Evolutionary conservation across 1,140 invertebrate genomes (phyloP).

Genomic region (Apis laboriosa): DNA sequence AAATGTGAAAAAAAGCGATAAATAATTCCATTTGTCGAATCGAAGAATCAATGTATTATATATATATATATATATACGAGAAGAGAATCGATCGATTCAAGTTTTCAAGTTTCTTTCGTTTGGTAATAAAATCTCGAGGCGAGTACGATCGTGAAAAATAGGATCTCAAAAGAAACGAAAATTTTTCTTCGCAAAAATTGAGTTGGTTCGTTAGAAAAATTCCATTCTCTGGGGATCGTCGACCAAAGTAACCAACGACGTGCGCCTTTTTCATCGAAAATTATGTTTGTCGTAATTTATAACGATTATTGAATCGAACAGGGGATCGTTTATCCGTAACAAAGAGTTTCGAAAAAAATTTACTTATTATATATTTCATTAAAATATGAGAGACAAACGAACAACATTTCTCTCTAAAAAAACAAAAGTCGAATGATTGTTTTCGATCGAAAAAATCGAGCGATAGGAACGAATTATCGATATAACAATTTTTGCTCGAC

Average conservation of each 20-base stretch:
- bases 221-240: background rate
- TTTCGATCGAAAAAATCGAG: background rate
- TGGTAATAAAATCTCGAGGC: background rate
- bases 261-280: conserved; percentile 20
- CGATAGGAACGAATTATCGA: background rate
- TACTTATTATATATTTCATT: background rate
- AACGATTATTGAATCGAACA: background rate
- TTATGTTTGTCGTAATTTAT: background rate
- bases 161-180: background rate
- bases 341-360: background rate
- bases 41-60: background rate
- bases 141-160: background rate
- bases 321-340: background rate
- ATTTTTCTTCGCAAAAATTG: too few relatives aligned
- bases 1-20: background rate
- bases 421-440: too few relatives aligned
- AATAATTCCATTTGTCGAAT: conserved; percentile 23
- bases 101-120: background rate
- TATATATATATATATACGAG: too few relatives aligned
- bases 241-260: background rate
- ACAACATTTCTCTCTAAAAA: background rate
- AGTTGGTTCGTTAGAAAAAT: conserved; percentile 27
- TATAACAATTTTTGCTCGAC: background rate
- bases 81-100: background rate
- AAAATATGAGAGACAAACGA: too few relatives aligned